These are phyloP conservation scores for Bibio marci DNA, from an alignment of 2,888 invertebrate genomes.

Conservation along the genomic window DNA sequence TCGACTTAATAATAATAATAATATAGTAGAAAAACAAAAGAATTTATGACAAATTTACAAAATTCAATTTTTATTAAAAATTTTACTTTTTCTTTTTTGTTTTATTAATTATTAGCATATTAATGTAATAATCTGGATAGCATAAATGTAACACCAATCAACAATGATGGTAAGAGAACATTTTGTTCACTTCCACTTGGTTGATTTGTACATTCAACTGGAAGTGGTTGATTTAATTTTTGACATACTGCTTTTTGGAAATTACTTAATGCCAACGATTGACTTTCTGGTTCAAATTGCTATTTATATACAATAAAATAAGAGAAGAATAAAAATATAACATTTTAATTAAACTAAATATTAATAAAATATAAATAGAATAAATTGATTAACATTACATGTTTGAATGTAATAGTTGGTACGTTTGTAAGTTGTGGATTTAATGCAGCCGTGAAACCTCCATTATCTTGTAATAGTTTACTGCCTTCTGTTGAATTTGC, in stretches of 20 bases:
- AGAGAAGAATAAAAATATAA: constrained; percentile 1
- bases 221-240: constrained; percentile 20
- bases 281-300: constrained; percentile 38
- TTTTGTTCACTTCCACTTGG: not conserved
- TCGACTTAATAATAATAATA: too few relatives aligned
- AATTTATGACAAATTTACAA: too few relatives aligned
- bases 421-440: constrained; percentile 40
- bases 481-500: constrained; percentile 28
- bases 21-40: too few relatives aligned
- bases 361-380: not conserved
- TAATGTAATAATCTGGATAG: too few relatives aligned
- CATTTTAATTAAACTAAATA: not conserved
- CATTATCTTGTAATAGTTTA: constrained; percentile 25
- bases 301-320: constrained; percentile 19
- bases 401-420: constrained; percentile 48
- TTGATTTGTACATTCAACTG: constrained; percentile 11
- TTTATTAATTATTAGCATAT: too few relatives aligned
- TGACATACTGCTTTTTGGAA: constrained; percentile 40
- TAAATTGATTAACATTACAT: constrained; percentile 25
- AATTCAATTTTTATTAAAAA: too few relatives aligned
- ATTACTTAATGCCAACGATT: constrained; percentile 36
- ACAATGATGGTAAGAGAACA: too few relatives aligned
- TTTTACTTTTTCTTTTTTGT: too few relatives aligned
- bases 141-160: too few relatives aligned
- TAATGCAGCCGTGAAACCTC: constrained; percentile 36